Evolutionary conservation across 2,797 vertebrate species (phyloP), one percentile per base, ranked within the genome.

Genomic region (Sebastes cheni): DNA sequence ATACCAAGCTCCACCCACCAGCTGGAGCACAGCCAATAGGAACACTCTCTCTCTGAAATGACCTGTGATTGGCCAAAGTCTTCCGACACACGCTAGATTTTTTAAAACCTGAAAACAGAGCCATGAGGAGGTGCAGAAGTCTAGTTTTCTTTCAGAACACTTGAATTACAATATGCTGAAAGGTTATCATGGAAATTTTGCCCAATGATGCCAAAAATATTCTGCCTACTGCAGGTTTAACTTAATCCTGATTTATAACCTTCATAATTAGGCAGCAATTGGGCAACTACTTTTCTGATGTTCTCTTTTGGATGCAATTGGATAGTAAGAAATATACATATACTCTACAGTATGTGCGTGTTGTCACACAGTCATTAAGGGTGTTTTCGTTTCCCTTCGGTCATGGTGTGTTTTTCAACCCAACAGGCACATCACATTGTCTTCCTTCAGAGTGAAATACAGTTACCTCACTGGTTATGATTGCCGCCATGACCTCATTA

Each of bases 401-500:
- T 78, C 36, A 30, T 39, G 56, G 91, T 89, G 78, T 85, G 75
- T 82, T 90, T 95, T 91, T 92, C 86, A 91, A 78, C 84, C 87
- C 82, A 81, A 84, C 80, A 84, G 88, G 83, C 86, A 79, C 79
- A 85, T 86, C 85, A 66, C 73, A 92, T 92, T 95, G 91, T 94
- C 82, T 93, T 75, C 70, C 75, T 90, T 90, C 80, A 92, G 20
- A 80, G 73, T 87, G 84, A 89, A 91, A 88, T 81, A 88, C 81
- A 81, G 70, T 94, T 91, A 95, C 92, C 89, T 94, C 93, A 94
- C 88, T 86, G 92, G 80, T 86, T 93, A 86, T 90, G 90, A 91
- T 88, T 91, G 88, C 90, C 89, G 81, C 84, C 76, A 85, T 94
- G 93, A 94, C 91, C 89, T 95, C 94, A 94, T 76, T 77, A 6